phyloP scores from a whole-genome alignment of 2,888 invertebrate genomes.

The Trichogramma dendrolimi region DNA sequence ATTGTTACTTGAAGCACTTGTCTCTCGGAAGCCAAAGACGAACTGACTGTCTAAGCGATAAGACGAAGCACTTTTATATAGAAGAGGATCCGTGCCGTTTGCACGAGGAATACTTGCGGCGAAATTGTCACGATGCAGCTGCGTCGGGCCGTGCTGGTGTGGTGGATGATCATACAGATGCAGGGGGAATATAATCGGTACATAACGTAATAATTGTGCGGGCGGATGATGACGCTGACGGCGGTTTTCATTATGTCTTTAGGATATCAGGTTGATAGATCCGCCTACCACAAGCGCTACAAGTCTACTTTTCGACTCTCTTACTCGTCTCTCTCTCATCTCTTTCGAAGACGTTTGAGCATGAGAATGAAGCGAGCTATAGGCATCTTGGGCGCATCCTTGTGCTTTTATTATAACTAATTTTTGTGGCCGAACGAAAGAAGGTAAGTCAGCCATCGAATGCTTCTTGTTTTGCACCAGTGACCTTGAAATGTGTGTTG shows the following conservation, averaged over 20 bases:
- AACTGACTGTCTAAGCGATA: slow-evolving; percentile 9
- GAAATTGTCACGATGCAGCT: slow-evolving; percentile 45
- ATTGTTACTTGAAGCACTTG: neutral
- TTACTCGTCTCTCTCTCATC: too few relatives aligned
- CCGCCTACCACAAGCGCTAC: neutral
- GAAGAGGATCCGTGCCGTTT: slow-evolving; percentile 45
- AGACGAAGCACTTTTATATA: slow-evolving; percentile 41
- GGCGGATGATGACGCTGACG: neutral
- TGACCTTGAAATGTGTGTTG: too few relatives aligned
- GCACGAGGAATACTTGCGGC: slow-evolving; percentile 36
- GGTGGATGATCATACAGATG: slow-evolving; percentile 11
- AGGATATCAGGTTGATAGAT: slow-evolving; percentile 18
- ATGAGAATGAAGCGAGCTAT: too few relatives aligned
- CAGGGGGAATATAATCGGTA: slow-evolving; percentile 10
- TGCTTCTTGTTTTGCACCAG: too few relatives aligned
- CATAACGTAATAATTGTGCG: slow-evolving; percentile 35
- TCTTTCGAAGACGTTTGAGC: too few relatives aligned
- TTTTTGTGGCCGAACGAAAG: too few relatives aligned
- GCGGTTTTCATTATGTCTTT: slow-evolving; percentile 15
- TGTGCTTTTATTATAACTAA: too few relatives aligned
- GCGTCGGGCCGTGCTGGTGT: too few relatives aligned
- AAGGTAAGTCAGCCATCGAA: too few relatives aligned
- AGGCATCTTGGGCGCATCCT: too few relatives aligned
- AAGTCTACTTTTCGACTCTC: too few relatives aligned
- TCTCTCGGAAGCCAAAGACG: neutral